Percentiles rank a stretch among this genome's conserved stretches.
phyloP scores from a whole-genome alignment of 2,888 invertebrate species.

The Oxyteleia sp. region DNA sequence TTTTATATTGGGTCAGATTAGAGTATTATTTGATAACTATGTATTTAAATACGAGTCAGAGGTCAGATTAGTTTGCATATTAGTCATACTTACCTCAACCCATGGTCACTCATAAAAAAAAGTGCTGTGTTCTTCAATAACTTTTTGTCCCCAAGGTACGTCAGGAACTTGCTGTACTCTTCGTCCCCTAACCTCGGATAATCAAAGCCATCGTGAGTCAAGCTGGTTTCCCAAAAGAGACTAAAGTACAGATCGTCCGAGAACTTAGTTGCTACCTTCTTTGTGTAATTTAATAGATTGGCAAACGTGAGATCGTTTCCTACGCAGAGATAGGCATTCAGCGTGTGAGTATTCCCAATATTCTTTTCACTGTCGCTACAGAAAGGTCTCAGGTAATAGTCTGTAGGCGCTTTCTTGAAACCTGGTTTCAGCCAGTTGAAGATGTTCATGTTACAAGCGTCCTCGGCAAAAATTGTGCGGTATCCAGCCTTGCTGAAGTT shows the following conservation, averaged over 20 bases:
- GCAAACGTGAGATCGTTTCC: constrained; percentile 91
- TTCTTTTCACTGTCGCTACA: constrained; percentile 91
- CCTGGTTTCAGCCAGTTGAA: constrained; percentile 94
- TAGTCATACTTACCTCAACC: no score
- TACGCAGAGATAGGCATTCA: constrained; percentile 91
- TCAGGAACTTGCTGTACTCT: no score
- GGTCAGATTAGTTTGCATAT: no score
- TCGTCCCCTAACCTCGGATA: no score
- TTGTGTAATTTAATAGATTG: constrained; percentile 92
- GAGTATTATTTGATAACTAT: no score
- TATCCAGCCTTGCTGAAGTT: constrained; percentile 92
- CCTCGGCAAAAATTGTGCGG: constrained; percentile 94
- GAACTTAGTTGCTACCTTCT: constrained; percentile 90
- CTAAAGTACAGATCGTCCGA: constrained; percentile 91
- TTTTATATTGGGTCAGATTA: no score
- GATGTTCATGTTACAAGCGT: constrained; percentile 92
- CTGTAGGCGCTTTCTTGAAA: constrained; percentile 93
- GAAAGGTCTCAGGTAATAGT: constrained; percentile 94
- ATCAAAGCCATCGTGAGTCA: constrained; percentile 97
- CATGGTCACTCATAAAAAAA: no score
- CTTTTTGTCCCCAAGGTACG: no score
- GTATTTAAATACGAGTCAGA: no score
- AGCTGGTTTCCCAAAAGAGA: constrained; percentile 94
- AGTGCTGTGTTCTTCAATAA: no score
- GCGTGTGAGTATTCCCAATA: constrained; percentile 90